Evolutionary conservation across 2,797 vertebrate species (phyloP), one percentile per base, ranked within the genome.

Genomic region (Sciurus vulgaris): DNA sequence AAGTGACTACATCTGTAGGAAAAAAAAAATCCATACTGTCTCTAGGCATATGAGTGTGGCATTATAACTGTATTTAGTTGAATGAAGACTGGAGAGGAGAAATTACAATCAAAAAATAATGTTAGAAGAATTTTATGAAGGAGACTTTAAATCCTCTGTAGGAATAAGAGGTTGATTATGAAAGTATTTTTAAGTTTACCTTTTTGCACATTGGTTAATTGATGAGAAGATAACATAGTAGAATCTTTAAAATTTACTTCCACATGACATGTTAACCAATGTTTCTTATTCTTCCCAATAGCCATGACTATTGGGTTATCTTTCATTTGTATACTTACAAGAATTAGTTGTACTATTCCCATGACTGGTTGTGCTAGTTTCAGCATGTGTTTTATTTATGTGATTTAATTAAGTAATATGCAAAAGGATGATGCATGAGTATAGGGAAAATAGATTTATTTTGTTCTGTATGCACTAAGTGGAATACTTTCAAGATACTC

Each of bases 351-450:
- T 77, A 3, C 24, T n/a, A 76, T n/a, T 90, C 38, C 14, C 72
- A 13, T 86, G 74, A 76, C 9, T 85, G 0, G 33, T 87, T 61
- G 74, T 86, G 47, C 22, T 86, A 54, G 47, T 44, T 89, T 85
- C 47, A 30, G 33, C n/a, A 70, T 28, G 20, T 89, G 93, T 65
- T 84, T 77, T 69, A 93, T 93, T 94, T 76, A 77, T 89, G 51
- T 7, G 2, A 87, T 72, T 77, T 91, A 83, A 77, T 93, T 91
- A 88, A 93, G 30, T 81, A 92, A 90, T 51, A 72, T 81, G 22
- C 54, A 89, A 97, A 93, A 83, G 24, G 18, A 77, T 94, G 63
- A 95, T 89, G 5, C 7, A 15, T 72, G n/a, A 76, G 24, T 83
- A 2, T 47, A 69, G 11, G 15, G 4, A 78, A 96, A 93, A 63